Conservation (phyloP, 2,888 invertebrate genomes). For the Tiliacea citrago region DNA sequence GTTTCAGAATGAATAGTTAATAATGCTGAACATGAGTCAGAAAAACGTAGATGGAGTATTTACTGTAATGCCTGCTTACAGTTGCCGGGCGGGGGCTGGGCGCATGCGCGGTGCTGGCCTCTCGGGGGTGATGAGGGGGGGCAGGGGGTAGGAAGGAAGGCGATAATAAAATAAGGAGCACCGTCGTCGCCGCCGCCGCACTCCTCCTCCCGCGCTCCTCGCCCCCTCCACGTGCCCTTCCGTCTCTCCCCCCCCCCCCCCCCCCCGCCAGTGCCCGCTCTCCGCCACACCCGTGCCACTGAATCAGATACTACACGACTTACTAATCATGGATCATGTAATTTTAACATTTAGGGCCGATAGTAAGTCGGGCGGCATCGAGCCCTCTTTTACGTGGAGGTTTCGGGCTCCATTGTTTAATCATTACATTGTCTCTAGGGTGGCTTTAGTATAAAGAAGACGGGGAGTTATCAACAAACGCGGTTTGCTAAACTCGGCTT, state of each 20-base stretch:
- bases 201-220: slow-evolving; percentile 42
- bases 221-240: slow-evolving; percentile 9
- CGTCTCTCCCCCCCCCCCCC: slow-evolving; percentile 3
- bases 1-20: slow-evolving; percentile 64
- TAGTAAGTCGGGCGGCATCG: slow-evolving; percentile 40
- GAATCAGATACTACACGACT: slow-evolving; percentile 68
- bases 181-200: slow-evolving; percentile 64
- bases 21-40: slow-evolving; percentile 64
- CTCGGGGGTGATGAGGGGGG: slow-evolving; percentile 36
- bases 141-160: slow-evolving; percentile 71
- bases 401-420: slow-evolving; percentile 46
- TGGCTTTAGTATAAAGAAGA: not conserved
- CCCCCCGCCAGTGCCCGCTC: slow-evolving; percentile 29
- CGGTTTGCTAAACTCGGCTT: slow-evolving; percentile 3
- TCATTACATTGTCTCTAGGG: slow-evolving; percentile 50
- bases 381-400: slow-evolving; percentile 25
- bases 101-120: slow-evolving; percentile 61
- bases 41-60: slow-evolving; percentile 63
- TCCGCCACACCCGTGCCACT: slow-evolving; percentile 64
- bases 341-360: slow-evolving; percentile 60
- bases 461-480: slow-evolving; percentile 21
- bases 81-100: slow-evolving; percentile 44
- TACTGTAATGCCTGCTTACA: slow-evolving; percentile 58
- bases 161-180: slow-evolving; percentile 79
- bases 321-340: slow-evolving; percentile 67